These are phyloP conservation scores for Drosophila rhopaloa DNA, from an alignment of 1,140 invertebrate species.

Conservation along the genomic window DNA sequence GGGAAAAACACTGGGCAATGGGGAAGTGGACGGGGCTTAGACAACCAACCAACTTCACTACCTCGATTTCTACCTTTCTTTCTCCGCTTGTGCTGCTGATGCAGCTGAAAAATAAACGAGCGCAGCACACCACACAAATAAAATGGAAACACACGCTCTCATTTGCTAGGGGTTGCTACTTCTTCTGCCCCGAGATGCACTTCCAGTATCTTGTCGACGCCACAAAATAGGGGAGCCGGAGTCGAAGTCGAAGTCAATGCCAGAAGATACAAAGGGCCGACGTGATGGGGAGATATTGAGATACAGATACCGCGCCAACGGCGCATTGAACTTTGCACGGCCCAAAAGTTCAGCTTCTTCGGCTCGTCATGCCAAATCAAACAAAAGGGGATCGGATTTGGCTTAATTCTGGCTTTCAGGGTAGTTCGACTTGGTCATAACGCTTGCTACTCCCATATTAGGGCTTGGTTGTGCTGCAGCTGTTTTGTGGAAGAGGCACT, in stretches of 20 bases:
- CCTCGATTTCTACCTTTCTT: constrained; percentile 13
- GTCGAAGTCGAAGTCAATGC: constrained; percentile 30
- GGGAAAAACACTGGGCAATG: constrained; percentile 21
- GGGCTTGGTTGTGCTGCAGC: too few species aligned
- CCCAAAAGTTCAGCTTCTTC: constrained; percentile 72
- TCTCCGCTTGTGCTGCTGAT: constrained; percentile 9
- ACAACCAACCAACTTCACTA: constrained; percentile 34
- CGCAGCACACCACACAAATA: constrained; percentile 27
- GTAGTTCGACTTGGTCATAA: background rate
- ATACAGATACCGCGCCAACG: constrained; percentile 27
- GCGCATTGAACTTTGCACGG: constrained; percentile 73
- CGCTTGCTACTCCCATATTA: background rate
- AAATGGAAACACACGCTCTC: constrained; percentile 34
- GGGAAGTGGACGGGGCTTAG: constrained; percentile 53
- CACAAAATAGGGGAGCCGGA: constrained; percentile 50
- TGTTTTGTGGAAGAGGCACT: background rate
- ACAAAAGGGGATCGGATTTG: constrained; percentile 44
- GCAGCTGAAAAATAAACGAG: constrained; percentile 75
- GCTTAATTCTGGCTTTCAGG: constrained; percentile 3
- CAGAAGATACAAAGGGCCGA: background rate
- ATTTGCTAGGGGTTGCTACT: constrained; percentile 68
- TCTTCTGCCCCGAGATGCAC: constrained; percentile 20
- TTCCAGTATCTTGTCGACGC: constrained; percentile 12
- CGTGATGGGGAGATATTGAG: constrained; percentile 13
- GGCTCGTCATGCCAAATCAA: constrained; percentile 62